phyloP scores from a whole-genome alignment of 2,888 invertebrate genomes.

The Thera obeliscata region DNA sequence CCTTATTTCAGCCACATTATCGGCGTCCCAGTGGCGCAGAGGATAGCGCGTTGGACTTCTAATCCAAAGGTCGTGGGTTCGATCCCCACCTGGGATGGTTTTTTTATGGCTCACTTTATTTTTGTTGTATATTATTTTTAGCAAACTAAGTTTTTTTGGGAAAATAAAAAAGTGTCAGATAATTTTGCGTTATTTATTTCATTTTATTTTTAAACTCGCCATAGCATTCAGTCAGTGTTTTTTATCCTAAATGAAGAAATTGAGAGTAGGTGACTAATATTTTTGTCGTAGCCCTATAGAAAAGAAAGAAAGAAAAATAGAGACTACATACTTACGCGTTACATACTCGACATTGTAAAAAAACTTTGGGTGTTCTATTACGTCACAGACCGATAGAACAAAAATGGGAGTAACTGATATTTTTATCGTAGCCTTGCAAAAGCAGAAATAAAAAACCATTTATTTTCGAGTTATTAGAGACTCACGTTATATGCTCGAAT shows the following conservation, averaged over 20 bases:
- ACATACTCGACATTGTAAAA: too few species aligned
- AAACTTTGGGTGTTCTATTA: too few species aligned
- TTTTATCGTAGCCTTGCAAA: too few species aligned
- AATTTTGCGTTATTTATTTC: not conserved
- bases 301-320: too few species aligned
- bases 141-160: not conserved
- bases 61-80: constrained; percentile 36
- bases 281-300: too few species aligned
- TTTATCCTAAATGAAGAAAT: too few species aligned
- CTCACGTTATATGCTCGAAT: constrained; percentile 42
- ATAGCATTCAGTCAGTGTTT: too few species aligned
- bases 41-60: constrained; percentile 37
- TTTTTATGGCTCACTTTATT: constrained; percentile 10
- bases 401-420: too few species aligned
- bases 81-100: constrained; percentile 35
- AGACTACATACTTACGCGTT: too few species aligned
- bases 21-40: constrained; percentile 34
- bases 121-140: not conserved
- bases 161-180: not conserved
- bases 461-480: not conserved
- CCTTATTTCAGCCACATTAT: constrained; percentile 6
- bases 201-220: not conserved
- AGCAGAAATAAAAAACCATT: too few species aligned
- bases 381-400: too few species aligned
- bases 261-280: too few species aligned